Evolutionary conservation across 2,113 vertebrate species (phyloP).

Genomic region (Cnemophilus loriae): DNA sequence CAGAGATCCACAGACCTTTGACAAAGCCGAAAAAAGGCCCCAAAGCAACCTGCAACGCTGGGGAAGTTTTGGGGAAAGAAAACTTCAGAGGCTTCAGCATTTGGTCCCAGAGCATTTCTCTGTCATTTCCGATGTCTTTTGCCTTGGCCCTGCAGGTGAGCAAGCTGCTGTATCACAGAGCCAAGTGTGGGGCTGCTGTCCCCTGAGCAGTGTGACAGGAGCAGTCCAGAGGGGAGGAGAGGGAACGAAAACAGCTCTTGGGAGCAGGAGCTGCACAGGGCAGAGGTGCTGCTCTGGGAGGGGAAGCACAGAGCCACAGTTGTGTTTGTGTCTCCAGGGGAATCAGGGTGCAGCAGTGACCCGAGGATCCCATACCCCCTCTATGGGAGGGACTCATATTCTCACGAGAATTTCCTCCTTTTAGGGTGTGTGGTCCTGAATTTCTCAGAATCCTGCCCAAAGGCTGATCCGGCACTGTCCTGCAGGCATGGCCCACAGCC

Average conservation of each 20-base stretch:
- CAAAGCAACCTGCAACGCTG: rapidly evolving
- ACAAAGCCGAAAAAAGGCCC: neutral
- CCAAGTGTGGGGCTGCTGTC: neutral
- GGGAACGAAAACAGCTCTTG: neutral
- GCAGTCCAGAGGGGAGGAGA: neutral
- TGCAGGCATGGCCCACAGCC: rapidly evolving
- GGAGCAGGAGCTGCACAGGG: neutral
- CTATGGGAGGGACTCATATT: neutral
- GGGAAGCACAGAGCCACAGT: too few species aligned
- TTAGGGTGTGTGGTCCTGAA: neutral
- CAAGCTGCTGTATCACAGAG: neutral
- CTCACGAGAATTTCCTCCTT: rapidly evolving
- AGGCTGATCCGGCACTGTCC: neutral
- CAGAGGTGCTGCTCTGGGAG: neutral
- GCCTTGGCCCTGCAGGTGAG: neutral
- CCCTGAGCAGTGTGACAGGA: neutral
- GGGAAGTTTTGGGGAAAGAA: neutral
- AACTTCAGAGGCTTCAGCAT: neutral
- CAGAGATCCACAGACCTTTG: neutral
- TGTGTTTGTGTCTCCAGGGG: rapidly evolving
- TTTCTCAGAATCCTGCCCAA: neutral
- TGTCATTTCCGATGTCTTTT: neutral
- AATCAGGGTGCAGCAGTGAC: neutral
- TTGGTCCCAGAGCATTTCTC: neutral
- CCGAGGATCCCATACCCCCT: rapidly evolving